These are phyloP conservation scores for Tachuris rubrigastra DNA, from an alignment of 2,113 vertebrate genomes.

Conservation along the genomic window DNA sequence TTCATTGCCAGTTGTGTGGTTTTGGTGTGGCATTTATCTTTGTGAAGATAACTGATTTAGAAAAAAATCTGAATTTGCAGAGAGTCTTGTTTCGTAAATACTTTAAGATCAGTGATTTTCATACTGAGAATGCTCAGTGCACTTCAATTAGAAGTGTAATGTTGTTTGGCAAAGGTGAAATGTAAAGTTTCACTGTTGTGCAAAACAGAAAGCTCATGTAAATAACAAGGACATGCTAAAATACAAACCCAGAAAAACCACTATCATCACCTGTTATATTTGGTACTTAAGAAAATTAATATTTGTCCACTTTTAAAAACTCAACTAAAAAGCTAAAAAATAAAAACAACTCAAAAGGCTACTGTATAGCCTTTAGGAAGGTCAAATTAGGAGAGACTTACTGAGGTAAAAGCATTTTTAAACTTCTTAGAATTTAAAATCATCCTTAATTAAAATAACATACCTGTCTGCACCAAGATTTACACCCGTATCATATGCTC, in stretches of 20 bases:
- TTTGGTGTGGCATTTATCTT: background rate
- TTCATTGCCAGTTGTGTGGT: background rate
- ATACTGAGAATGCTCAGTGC: background rate
- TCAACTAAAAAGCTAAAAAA: background rate
- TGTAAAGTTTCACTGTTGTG: background rate
- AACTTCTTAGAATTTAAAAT: no score
- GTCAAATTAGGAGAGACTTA: background rate
- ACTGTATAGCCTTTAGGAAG: background rate
- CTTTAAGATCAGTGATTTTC: background rate
- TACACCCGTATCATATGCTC: constrained; percentile 86
- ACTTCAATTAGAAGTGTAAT: background rate
- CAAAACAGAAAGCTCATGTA: background rate
- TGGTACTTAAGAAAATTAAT: background rate
- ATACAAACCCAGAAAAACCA: background rate
- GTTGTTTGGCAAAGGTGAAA: background rate
- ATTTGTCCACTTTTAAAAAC: background rate
- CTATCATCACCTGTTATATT: background rate
- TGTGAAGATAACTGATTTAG: background rate
- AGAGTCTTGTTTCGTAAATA: background rate
- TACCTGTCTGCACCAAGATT: constrained; percentile 86
- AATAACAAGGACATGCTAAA: background rate
- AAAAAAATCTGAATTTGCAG: background rate
- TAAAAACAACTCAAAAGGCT: background rate
- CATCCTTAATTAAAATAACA: no score
- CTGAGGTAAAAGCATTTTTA: no score